Conservation (phyloP, 2,797 vertebrate genomes). For the Centroberyx gerrardi region DNA sequence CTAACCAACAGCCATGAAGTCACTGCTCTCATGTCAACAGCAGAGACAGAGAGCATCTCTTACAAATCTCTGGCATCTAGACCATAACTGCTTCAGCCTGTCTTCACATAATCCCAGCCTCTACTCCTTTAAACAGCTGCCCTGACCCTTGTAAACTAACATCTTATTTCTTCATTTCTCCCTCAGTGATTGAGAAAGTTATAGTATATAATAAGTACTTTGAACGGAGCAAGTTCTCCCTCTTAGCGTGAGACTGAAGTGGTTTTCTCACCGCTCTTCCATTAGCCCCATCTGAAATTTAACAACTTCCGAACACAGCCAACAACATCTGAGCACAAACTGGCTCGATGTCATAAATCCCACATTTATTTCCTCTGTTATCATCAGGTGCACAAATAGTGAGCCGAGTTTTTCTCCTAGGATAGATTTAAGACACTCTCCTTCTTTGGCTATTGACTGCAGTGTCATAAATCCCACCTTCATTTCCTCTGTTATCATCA, state of each 20-base stretch:
- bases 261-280: conserved; percentile 20
- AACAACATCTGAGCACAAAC: conserved; percentile 57
- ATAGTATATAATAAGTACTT: conserved; percentile 9
- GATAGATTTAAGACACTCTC: conserved; percentile 57
- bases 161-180: neutral
- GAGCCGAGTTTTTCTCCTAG: conserved; percentile 49
- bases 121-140: conserved; percentile 2
- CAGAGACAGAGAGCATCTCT: neutral
- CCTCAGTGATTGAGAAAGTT: conserved; percentile 15
- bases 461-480: conserved; percentile 70
- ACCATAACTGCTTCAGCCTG: conserved; percentile 11
- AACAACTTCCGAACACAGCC: conserved; percentile 40
- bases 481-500: conserved; percentile 66
- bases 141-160: conserved; percentile 9
- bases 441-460: conserved; percentile 52
- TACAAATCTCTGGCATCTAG: conserved; percentile 17
- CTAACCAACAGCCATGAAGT: conserved; percentile 6
- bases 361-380: conserved; percentile 59
- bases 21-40: conserved; percentile 9
- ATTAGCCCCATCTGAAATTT: conserved; percentile 43
- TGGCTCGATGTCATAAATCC: conserved; percentile 54
- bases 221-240: neutral
- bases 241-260: conserved; percentile 25
- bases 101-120: conserved; percentile 15
- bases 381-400: conserved; percentile 61